Evolutionary conservation across 2,797 vertebrate species (phyloP).

Genomic region (Oryzias dopingdopingensis): DNA sequence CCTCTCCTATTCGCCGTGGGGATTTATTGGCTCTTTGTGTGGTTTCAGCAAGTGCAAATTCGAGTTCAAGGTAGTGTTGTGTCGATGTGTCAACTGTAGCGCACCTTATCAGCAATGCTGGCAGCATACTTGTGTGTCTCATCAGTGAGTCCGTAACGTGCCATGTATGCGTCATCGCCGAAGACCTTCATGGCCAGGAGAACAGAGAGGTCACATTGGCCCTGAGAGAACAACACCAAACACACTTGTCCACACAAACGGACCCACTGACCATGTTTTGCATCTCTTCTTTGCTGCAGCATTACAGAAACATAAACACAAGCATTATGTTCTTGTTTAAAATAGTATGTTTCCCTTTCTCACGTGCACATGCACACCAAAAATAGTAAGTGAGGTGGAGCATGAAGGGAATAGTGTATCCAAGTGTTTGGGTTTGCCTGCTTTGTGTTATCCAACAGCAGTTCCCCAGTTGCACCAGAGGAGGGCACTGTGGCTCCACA

Average conservation of each 20-base stretch:
- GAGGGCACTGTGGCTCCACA: constrained; percentile 76
- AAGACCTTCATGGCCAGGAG: constrained; percentile 77
- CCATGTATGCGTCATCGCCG: constrained; percentile 68
- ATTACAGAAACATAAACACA: constrained; percentile 15
- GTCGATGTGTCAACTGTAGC: constrained; percentile 59
- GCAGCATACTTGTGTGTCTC: constrained; percentile 54
- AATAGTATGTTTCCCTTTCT: not conserved
- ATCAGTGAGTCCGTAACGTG: constrained; percentile 64
- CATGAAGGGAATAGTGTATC: constrained; percentile 27
- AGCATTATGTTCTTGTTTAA: constrained; percentile 9
- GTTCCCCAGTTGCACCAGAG: constrained; percentile 56
- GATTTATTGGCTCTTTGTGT: constrained; percentile 76
- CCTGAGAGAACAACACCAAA: constrained; percentile 60
- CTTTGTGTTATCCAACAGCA: constrained; percentile 8
- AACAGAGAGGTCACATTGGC: constrained; percentile 73
- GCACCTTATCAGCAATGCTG: constrained; percentile 71
- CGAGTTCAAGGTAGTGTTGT: constrained; percentile 73
- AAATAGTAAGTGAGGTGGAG: constrained; percentile 15
- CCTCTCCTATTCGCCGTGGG: constrained; percentile 70
- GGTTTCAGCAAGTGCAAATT: constrained; percentile 69
- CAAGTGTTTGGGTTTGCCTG: constrained; percentile 20
- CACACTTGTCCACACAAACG: not conserved
- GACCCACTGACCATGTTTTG: constrained; percentile 2
- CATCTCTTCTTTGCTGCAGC: constrained; percentile 6
- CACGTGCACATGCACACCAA: constrained; percentile 12